Conservation (phyloP, 1,140 invertebrate species). For the Aporrectodea caliginosa region DNA sequence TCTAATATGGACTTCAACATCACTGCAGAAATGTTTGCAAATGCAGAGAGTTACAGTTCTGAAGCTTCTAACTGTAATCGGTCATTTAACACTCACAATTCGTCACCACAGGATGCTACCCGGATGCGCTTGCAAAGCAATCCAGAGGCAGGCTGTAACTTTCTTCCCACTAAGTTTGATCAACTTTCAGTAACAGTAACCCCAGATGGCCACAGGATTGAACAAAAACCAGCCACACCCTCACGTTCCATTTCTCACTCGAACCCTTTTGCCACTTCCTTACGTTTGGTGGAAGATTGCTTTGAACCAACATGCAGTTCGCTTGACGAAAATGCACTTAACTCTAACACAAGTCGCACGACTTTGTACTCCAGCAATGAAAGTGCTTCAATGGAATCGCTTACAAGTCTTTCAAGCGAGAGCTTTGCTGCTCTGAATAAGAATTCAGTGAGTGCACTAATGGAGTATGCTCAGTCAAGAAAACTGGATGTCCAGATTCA, state of each 20-base stretch:
- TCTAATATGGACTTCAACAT: too few relatives aligned
- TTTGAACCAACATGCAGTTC: not conserved
- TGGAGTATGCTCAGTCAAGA: constrained; percentile 57
- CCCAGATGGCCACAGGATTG: not conserved
- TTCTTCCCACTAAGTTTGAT: not conserved
- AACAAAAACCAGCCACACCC: not conserved
- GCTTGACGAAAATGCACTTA: not conserved
- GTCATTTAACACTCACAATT: not conserved
- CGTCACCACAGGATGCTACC: not conserved
- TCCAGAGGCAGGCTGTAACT: not conserved
- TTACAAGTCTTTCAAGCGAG: constrained; percentile 33
- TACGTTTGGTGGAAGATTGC: not conserved
- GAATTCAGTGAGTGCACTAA: constrained; percentile 57
- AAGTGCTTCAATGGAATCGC: not conserved
- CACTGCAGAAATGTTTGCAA: too few relatives aligned
- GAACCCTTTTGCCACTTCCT: not conserved
- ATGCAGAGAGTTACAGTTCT: not conserved
- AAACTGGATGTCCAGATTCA: constrained; percentile 51
- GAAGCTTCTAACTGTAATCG: not conserved
- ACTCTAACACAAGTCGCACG: not conserved
- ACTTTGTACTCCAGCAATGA: not conserved
- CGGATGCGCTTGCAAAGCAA: not conserved
- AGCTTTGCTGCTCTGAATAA: constrained; percentile 57
- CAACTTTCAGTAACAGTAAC: not conserved
- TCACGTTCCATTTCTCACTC: not conserved